phyloP scores from a whole-genome alignment of 2,888 invertebrate genomes.

The Punctoribates punctum region DNA sequence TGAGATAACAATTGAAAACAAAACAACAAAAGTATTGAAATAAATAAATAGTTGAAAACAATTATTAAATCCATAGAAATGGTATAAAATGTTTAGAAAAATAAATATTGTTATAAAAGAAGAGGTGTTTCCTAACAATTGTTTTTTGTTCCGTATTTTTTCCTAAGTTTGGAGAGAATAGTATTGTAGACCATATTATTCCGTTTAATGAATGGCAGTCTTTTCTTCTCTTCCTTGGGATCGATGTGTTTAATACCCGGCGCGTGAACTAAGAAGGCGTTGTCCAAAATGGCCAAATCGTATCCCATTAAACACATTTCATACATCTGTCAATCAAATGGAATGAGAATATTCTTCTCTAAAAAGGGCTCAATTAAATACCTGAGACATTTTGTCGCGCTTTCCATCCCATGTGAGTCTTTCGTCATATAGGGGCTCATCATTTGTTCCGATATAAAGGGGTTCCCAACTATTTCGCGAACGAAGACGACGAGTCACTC shows the following conservation, averaged over 20 bases:
- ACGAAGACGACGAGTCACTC: slow-evolving; percentile 59
- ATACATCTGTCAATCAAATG: slow-evolving; percentile 66
- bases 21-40: too few species aligned
- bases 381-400: slow-evolving; percentile 94
- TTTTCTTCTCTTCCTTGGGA: slow-evolving; percentile 72
- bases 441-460: slow-evolving; percentile 83
- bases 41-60: too few species aligned
- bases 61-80: too few species aligned
- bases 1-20: too few species aligned
- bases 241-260: slow-evolving; percentile 78
- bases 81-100: too few species aligned
- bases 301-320: slow-evolving; percentile 83
- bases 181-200: slow-evolving; percentile 64
- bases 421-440: slow-evolving; percentile 79
- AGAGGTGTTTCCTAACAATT: slow-evolving; percentile 26
- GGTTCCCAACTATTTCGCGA: slow-evolving; percentile 69
- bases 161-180: slow-evolving; percentile 46
- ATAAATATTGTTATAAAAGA: too few species aligned
- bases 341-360: neutral
- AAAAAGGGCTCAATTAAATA: slow-evolving; percentile 53
- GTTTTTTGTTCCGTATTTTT: slow-evolving; percentile 47
- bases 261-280: slow-evolving; percentile 86
- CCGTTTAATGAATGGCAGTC: slow-evolving; percentile 70
- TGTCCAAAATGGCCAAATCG: slow-evolving; percentile 86
- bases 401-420: slow-evolving; percentile 90